Percentiles rank a stretch among this genome's conserved stretches.
phyloP scores from a whole-genome alignment of 2,797 vertebrate species.

The Smutsia temminckii region DNA sequence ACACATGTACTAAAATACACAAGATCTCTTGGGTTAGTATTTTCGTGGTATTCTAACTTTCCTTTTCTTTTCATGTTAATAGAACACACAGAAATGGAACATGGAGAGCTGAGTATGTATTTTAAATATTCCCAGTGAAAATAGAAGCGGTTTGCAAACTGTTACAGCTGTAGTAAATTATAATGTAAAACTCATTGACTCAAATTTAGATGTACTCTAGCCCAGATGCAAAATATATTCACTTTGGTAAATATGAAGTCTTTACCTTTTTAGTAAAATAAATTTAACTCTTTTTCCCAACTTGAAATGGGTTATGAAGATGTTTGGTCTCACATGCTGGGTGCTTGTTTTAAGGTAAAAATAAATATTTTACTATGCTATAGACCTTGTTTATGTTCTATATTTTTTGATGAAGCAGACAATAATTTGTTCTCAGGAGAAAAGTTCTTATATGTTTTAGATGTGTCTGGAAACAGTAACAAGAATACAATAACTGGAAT shows the following conservation, averaged over 20 bases:
- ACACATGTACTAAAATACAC: background rate
- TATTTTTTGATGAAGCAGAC: background rate
- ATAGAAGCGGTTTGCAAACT: background rate
- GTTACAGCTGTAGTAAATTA: background rate
- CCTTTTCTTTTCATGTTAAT: background rate
- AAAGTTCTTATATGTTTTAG: constrained; percentile 6
- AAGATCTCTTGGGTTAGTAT: background rate
- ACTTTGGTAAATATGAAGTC: background rate
- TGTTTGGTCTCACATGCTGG: background rate
- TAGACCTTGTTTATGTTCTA: background rate
- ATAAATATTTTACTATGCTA: background rate
- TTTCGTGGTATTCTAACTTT: background rate
- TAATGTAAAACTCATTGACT: background rate
- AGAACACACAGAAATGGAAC: background rate
- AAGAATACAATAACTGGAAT: background rate
- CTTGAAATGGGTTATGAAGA: background rate
- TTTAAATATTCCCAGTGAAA: background rate
- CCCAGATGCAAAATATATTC: background rate
- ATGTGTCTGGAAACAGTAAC: background rate
- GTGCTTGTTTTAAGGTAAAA: background rate
- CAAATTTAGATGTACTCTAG: background rate
- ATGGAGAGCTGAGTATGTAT: background rate
- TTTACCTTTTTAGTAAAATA: background rate
- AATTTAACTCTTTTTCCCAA: background rate
- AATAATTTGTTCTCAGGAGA: background rate